These are phyloP conservation scores for Smittia sp. DNA, from an alignment of 2,888 invertebrate species.

Conservation along the genomic window DNA sequence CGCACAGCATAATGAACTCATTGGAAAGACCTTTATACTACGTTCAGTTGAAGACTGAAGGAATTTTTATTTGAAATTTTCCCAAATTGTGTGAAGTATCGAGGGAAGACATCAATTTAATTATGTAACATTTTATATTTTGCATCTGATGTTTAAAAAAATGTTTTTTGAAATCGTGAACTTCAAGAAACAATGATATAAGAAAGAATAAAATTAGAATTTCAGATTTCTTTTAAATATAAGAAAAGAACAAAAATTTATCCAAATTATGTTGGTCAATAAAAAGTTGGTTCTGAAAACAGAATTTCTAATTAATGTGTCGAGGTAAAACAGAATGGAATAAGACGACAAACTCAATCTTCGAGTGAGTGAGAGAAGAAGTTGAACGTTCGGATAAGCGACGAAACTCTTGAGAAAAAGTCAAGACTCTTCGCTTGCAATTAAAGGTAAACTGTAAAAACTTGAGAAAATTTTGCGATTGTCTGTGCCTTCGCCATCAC, in stretches of 20 bases:
- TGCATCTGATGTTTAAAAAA: too few species aligned
- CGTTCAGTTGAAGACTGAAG: too few species aligned
- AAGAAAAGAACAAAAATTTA: conserved; percentile 19
- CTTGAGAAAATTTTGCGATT: neutral
- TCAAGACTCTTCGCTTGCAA: neutral
- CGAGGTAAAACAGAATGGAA: neutral
- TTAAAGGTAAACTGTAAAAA: conserved; percentile 8
- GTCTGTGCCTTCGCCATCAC: neutral
- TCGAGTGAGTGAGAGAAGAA: neutral
- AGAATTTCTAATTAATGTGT: conserved; percentile 33
- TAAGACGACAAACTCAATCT: neutral
- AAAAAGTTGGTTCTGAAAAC: conserved; percentile 13
- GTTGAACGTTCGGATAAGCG: conserved; percentile 28
- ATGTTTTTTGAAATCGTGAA: neutral
- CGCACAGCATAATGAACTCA: too few species aligned
- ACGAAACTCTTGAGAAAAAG: too few species aligned
- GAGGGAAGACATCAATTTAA: too few species aligned
- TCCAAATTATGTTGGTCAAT: conserved; percentile 13
- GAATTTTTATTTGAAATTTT: too few species aligned
- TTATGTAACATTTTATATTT: too few species aligned
- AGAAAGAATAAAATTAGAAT: conserved; percentile 35
- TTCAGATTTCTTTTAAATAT: conserved; percentile 23
- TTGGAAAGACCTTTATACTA: too few species aligned
- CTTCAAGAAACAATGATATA: neutral
- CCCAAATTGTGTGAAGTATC: too few species aligned